Percentiles rank a stretch among this genome's conserved stretches.
These are phyloP conservation scores for Erannis defoliaria DNA, from an alignment of 2,888 invertebrate species.

Conservation along the genomic window DNA sequence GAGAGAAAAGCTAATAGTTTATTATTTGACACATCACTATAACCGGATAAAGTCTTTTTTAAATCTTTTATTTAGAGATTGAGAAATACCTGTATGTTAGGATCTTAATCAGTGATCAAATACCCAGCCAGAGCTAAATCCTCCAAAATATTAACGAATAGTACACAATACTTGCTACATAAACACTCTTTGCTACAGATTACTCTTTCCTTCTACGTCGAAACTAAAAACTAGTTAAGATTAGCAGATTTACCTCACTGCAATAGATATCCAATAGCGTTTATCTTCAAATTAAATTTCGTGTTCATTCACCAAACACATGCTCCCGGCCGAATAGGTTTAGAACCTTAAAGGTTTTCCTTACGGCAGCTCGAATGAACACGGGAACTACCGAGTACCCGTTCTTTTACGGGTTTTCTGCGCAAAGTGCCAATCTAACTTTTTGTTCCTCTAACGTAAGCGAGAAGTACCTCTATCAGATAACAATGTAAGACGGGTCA, in stretches of 20 bases:
- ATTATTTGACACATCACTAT: too few relatives aligned
- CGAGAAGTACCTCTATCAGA: conserved; percentile 14
- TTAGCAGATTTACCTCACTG: not conserved
- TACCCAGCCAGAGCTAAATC: too few relatives aligned
- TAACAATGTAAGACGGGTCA: conserved; percentile 15
- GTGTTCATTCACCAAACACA: conserved; percentile 21
- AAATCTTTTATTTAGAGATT: too few relatives aligned
- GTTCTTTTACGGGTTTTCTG: conserved; percentile 19
- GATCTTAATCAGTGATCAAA: too few relatives aligned
- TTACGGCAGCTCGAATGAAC: conserved; percentile 24
- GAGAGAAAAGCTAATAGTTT: too few relatives aligned
- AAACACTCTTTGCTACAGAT: too few relatives aligned
- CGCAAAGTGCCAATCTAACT: conserved; percentile 23
- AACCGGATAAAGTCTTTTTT: too few relatives aligned
- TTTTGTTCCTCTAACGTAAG: conserved; percentile 18
- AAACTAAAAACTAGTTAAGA: not conserved
- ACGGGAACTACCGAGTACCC: conserved; percentile 24
- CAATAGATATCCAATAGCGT: not conserved
- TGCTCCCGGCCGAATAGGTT: conserved; percentile 5
- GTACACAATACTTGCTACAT: too few relatives aligned
- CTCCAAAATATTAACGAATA: too few relatives aligned
- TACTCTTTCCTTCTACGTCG: too few relatives aligned
- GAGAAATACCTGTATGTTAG: too few relatives aligned
- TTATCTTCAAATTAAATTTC: conserved; percentile 11
- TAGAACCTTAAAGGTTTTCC: conserved; percentile 16